phyloP scores from a whole-genome alignment of 1,140 invertebrate genomes.

The Ceratitis capitata region DNA sequence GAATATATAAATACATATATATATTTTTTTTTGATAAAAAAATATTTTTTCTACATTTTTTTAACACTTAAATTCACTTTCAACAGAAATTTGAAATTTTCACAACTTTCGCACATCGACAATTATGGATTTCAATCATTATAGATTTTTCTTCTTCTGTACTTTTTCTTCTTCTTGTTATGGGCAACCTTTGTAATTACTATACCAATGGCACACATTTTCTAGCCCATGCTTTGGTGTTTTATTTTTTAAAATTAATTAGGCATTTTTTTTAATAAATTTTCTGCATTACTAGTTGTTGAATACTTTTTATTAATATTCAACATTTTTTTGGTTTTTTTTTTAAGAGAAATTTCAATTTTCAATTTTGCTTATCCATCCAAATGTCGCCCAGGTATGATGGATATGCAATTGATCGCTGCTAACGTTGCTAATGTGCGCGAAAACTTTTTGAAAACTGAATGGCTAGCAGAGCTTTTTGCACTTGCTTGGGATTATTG shows the following conservation, averaged over 20 bases:
- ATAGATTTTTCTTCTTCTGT: background rate
- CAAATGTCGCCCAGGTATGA: background rate
- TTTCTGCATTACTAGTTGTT: background rate
- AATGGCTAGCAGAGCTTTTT: slow-evolving; percentile 57
- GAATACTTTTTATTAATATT: background rate
- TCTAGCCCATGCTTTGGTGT: too few species aligned
- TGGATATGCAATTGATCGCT: slow-evolving; percentile 12
- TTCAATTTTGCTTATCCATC: background rate
- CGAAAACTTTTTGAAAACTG: slow-evolving; percentile 62
- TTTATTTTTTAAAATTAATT: background rate
- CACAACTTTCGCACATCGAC: background rate
- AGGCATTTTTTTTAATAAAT: too few species aligned
- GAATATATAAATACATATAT: background rate
- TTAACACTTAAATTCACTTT: background rate
- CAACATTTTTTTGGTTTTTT: slow-evolving; percentile 3
- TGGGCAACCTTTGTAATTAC: background rate
- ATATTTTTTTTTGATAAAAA: background rate
- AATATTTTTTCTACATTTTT: background rate
- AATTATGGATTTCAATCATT: background rate
- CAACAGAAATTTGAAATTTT: background rate
- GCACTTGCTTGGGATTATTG: slow-evolving; percentile 56
- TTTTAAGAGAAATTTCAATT: background rate
- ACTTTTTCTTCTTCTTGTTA: background rate
- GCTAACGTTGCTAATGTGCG: slow-evolving; percentile 56
- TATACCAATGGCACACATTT: background rate